A percentile compares a stretch with the other conserved stretches of the same genome.
These are phyloP conservation scores for Pipistrellus nathusii DNA, from an alignment of 2,797 vertebrate species.

Conservation along the genomic window DNA sequence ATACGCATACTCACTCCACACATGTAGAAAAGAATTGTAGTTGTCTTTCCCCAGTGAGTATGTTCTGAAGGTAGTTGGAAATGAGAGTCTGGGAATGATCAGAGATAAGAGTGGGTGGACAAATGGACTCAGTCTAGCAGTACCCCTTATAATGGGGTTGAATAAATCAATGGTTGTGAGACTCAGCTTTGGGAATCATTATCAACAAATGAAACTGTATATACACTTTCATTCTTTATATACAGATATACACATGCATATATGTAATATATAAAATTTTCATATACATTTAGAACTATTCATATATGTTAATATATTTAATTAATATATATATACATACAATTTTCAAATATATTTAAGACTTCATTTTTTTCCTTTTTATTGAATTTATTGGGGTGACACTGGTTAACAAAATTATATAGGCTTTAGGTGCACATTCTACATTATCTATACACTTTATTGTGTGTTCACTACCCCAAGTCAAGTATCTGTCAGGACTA, in stretches of 20 bases:
- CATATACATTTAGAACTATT: background rate
- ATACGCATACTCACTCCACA: background rate
- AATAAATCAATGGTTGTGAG: background rate
- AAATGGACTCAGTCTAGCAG: background rate
- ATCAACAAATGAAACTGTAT: background rate
- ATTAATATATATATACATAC: background rate
- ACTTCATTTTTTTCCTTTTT: background rate
- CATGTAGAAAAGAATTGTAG: background rate
- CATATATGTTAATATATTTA: background rate
- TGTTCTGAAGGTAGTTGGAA: background rate
- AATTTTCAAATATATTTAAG: background rate
- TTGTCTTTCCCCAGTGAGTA: background rate
- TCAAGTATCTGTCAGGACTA: background rate
- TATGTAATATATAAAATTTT: background rate
- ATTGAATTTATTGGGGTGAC: background rate
- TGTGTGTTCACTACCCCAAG: background rate
- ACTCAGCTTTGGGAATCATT: slow-evolving; percentile 1
- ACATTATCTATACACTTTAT: background rate
- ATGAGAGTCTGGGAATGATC: background rate
- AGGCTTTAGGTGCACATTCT: background rate
- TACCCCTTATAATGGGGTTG: background rate
- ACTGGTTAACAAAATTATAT: background rate
- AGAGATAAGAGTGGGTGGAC: background rate
- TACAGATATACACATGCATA: background rate
- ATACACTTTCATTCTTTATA: background rate